Percentiles rank a stretch among this genome's conserved stretches.
phyloP scores from a whole-genome alignment of 2,113 vertebrate genomes.

The Cynocephalus volans region DNA sequence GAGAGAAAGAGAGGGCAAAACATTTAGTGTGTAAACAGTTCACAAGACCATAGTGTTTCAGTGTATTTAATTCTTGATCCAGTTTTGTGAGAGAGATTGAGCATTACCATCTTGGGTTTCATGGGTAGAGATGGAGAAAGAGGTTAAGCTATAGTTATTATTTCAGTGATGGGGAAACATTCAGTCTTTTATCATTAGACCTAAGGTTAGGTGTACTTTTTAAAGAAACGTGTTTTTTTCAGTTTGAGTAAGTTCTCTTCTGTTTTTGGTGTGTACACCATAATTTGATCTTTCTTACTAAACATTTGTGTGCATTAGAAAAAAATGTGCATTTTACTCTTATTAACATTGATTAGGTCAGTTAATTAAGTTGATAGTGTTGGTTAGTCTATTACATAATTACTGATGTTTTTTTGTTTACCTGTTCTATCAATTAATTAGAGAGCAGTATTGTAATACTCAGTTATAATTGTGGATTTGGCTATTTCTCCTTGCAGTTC shows the following conservation, averaged over 20 bases:
- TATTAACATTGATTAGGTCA: background rate
- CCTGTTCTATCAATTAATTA: no score
- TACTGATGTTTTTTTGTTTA: background rate
- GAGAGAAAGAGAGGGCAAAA: fast-evolving
- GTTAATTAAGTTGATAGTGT: background rate
- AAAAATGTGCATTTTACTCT: background rate
- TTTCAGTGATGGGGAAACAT: background rate
- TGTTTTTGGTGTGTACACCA: background rate
- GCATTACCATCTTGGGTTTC: background rate
- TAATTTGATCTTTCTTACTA: background rate
- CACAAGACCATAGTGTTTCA: no score
- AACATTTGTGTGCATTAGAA: background rate
- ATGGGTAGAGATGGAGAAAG: background rate
- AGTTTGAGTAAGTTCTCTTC: background rate
- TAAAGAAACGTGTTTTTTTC: background rate
- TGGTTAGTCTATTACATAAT: background rate
- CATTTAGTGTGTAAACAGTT: no score
- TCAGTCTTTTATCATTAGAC: background rate
- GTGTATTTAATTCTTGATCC: background rate
- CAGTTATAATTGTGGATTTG: no score
- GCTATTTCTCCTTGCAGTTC: no score
- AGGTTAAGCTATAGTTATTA: no score
- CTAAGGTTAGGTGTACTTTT: background rate
- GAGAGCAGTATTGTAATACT: no score
- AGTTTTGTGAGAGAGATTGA: background rate